Evolutionary conservation across 2,797 vertebrate genomes (phyloP).

Genomic region (Scarus forsteni): DNA sequence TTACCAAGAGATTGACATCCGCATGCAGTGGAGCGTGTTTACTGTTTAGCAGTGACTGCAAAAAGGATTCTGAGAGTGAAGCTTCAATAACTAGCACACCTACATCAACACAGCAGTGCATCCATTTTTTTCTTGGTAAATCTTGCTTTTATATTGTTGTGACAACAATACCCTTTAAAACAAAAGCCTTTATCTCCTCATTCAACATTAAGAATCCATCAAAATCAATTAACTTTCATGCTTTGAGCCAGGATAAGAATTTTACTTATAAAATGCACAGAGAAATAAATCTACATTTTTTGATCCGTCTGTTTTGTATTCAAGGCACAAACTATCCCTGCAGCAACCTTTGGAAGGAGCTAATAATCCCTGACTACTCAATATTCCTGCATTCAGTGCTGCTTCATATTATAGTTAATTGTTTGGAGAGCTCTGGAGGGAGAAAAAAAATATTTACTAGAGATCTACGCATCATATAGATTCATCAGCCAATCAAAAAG

Average conservation of each 20-base stretch:
- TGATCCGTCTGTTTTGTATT: slow-evolving; percentile 15
- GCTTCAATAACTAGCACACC: too few relatives aligned
- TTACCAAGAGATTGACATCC: too few relatives aligned
- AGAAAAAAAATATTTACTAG: slow-evolving; percentile 26
- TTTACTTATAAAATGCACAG: too few relatives aligned
- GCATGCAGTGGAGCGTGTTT: too few relatives aligned
- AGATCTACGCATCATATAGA: slow-evolving; percentile 3
- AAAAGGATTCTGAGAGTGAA: too few relatives aligned
- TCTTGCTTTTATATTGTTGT: neutral
- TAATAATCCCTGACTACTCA: slow-evolving; percentile 36
- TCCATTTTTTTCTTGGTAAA: too few relatives aligned
- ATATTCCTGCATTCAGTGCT: slow-evolving; percentile 23
- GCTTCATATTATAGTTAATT: slow-evolving; percentile 41
- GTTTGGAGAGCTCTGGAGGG: slow-evolving; percentile 39
- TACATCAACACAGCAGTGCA: too few relatives aligned
- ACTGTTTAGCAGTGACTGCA: too few relatives aligned
- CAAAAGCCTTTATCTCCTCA: neutral
- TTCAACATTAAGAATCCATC: neutral
- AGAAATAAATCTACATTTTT: neutral
- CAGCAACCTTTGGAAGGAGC: slow-evolving; percentile 22
- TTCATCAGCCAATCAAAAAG: slow-evolving; percentile 3
- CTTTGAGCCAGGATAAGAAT: neutral
- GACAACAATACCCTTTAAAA: too few relatives aligned
- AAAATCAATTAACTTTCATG: slow-evolving; percentile 3
- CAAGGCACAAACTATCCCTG: slow-evolving; percentile 1